Evolutionary conservation across 2,888 invertebrate species (phyloP).

Genomic region (Drepana falcataria): DNA sequence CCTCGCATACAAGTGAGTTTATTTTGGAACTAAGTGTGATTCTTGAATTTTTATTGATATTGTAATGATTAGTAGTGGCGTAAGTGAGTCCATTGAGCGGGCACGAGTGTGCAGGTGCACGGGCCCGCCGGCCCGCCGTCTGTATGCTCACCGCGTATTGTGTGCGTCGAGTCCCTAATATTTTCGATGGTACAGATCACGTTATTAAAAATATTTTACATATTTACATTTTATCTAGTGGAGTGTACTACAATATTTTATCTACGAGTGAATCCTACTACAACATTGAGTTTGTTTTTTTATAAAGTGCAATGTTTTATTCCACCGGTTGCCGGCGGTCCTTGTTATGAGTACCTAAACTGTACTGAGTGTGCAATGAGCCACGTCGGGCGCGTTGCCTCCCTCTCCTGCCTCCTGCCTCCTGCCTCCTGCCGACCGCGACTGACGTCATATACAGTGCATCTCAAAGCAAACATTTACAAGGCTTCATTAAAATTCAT

Average conservation of each 20-base stretch:
- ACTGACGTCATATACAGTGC: constrained; percentile 30
- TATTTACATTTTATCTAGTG: constrained; percentile 78
- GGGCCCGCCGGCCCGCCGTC: constrained; percentile 20
- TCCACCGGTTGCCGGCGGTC: constrained; percentile 74
- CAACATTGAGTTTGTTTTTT: constrained; percentile 78
- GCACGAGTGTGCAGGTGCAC: constrained; percentile 50
- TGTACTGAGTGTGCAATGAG: constrained; percentile 60
- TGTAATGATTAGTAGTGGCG: constrained; percentile 77
- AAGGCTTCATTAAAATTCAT: background rate
- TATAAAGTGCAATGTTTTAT: constrained; percentile 77
- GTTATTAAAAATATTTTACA: constrained; percentile 77
- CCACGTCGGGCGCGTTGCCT: constrained; percentile 45
- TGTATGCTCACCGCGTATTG: constrained; percentile 18
- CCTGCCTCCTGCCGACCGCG: constrained; percentile 30
- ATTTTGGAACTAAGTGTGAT: constrained; percentile 87
- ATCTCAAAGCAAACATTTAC: constrained; percentile 1
- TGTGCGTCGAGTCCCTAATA: constrained; percentile 73
- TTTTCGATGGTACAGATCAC: constrained; percentile 76
- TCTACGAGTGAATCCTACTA: constrained; percentile 77
- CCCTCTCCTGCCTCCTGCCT: constrained; percentile 33
- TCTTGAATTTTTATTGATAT: constrained; percentile 82
- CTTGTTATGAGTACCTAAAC: constrained; percentile 59
- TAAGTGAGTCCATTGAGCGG: constrained; percentile 65
- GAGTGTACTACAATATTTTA: constrained; percentile 78
- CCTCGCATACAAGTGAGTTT: constrained; percentile 87